Conservation (phyloP, 2,888 invertebrate genomes). For the Branchellion lobata region DNA sequence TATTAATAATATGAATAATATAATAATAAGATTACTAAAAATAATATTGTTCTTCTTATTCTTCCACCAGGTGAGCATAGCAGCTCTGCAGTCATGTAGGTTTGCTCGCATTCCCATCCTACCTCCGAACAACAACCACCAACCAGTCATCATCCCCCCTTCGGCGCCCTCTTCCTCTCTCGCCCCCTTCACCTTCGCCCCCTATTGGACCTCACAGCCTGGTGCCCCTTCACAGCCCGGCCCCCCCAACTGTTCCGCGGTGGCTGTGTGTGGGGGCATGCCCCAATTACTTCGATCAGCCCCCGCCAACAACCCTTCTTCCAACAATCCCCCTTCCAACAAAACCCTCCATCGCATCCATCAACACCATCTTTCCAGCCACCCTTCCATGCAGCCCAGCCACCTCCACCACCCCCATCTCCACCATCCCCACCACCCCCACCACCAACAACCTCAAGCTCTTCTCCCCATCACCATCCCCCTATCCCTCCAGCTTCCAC, state of each 20-base stretch:
- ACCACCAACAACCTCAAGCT: constrained; percentile 4
- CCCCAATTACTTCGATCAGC: constrained; percentile 13
- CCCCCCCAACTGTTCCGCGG: neutral
- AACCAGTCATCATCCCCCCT: constrained; percentile 23
- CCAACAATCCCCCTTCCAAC: neutral
- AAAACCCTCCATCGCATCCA: constrained; percentile 8
- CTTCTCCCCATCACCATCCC: constrained; percentile 7
- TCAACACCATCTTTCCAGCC: constrained; percentile 21
- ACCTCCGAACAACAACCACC: neutral
- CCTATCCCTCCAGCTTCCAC: constrained; percentile 1
- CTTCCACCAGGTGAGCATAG: constrained; percentile 38
- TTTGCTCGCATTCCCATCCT: constrained; percentile 44
- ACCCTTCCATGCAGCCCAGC: neutral
- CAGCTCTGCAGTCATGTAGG: constrained; percentile 45
- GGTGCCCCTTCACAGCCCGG: constrained; percentile 19
- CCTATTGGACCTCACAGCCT: constrained; percentile 28
- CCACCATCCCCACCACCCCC: constrained; percentile 20
- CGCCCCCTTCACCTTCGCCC: constrained; percentile 28
- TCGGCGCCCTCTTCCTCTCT: constrained; percentile 36
- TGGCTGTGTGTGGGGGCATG: neutral
- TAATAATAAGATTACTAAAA: no score
- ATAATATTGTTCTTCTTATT: no score
- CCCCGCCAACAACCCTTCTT: neutral
- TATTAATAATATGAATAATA: no score
- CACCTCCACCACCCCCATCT: constrained; percentile 18